Evolutionary conservation across 2,797 vertebrate genomes (phyloP).

Genomic region (Decapterus maruadsi): DNA sequence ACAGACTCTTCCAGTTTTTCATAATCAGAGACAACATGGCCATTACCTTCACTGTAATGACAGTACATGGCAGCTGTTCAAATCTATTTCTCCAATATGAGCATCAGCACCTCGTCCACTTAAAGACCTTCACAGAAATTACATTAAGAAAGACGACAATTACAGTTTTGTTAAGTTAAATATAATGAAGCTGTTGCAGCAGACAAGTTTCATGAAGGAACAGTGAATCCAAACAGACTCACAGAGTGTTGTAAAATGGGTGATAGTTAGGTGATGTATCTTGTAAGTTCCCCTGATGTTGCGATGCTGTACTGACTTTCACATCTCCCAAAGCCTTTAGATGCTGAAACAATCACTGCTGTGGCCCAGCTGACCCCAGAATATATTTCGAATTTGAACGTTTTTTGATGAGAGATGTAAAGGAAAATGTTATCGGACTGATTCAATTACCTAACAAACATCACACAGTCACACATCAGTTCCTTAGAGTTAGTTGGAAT

Average conservation of each 20-base stretch:
- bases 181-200: constrained; percentile 37
- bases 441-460: neutral
- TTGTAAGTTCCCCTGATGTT: no score
- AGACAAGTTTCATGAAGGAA: constrained; percentile 61
- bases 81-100: constrained; percentile 65
- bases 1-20: constrained; percentile 30
- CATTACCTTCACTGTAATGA: constrained; percentile 54
- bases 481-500: no score
- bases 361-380: neutral
- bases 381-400: no score
- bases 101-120: constrained; percentile 34
- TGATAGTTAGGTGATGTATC: constrained; percentile 20
- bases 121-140: constrained; percentile 52
- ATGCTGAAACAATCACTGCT: neutral
- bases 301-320: neutral
- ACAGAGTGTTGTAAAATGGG: constrained; percentile 7
- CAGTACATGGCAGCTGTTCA: constrained; percentile 64
- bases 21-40: constrained; percentile 44
- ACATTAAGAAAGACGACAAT: constrained; percentile 47
- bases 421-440: neutral
- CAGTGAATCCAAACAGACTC: constrained; percentile 1
- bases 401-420: no score
- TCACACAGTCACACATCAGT: neutral
- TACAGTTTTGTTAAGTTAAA: constrained; percentile 49
- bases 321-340: neutral